Conservation (phyloP, 2,888 invertebrate species). For the Chrysomela aeneicollis region DNA sequence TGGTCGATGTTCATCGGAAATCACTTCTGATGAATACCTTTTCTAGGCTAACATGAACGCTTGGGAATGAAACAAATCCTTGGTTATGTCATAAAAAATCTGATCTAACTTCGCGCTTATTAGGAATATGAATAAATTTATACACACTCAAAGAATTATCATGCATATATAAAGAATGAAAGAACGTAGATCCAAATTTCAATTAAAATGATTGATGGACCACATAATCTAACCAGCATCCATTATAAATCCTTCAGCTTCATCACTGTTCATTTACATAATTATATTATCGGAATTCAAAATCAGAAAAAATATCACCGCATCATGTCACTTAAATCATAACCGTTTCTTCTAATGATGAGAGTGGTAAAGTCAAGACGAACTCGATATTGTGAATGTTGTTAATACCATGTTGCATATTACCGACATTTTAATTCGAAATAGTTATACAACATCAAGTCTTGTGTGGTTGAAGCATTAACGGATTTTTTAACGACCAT, state of each 20-base stretch:
- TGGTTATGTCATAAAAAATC: too few relatives aligned
- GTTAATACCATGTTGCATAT: neutral
- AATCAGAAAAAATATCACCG: constrained; percentile 17
- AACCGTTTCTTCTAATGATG: constrained; percentile 23
- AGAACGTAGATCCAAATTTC: neutral
- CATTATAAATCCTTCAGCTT: neutral
- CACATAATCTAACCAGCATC: neutral
- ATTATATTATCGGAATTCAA: neutral
- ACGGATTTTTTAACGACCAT: neutral
- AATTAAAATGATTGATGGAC: neutral
- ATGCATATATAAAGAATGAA: neutral
- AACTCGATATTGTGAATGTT: neutral
- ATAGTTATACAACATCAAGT: neutral
- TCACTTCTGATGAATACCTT: too few relatives aligned
- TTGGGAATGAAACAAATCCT: too few relatives aligned
- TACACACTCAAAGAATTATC: neutral
- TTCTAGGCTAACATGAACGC: too few relatives aligned
- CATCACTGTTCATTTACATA: constrained; percentile 1
- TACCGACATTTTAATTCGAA: neutral
- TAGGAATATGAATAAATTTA: too few relatives aligned
- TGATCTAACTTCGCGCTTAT: too few relatives aligned
- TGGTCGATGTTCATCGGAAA: too few relatives aligned
- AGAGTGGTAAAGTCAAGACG: constrained; percentile 9
- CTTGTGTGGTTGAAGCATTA: neutral
- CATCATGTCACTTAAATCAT: constrained; percentile 21